phyloP scores from a whole-genome alignment of 2,113 vertebrate species.

The Prunella himalayana region DNA sequence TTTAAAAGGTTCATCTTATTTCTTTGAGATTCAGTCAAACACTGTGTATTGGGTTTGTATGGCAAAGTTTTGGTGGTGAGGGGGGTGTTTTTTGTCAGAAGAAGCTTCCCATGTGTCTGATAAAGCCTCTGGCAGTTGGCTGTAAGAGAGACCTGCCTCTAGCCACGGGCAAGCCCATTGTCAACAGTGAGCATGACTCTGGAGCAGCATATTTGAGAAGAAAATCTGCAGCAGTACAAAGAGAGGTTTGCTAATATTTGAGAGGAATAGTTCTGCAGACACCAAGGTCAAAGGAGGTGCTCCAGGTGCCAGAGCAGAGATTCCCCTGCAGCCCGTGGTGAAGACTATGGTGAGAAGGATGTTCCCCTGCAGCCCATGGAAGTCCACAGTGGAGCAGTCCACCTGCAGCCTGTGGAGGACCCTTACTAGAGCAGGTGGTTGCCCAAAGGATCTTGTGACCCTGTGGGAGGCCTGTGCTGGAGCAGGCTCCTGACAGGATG shows the following conservation, averaged over 20 bases:
- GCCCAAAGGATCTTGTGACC: neutral
- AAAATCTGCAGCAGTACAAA: neutral
- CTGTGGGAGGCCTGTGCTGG: neutral
- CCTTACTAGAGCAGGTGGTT: neutral
- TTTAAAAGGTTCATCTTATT: neutral
- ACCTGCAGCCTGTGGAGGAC: neutral
- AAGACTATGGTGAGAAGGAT: neutral
- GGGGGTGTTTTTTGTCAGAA: neutral
- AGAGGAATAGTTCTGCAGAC: neutral
- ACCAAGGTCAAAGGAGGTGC: neutral
- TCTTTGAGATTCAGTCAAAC: neutral
- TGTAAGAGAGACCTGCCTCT: rapidly evolving
- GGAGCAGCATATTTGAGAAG: neutral
- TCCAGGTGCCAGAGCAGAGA: neutral
- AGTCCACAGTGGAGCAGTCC: too few species aligned
- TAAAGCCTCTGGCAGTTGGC: neutral
- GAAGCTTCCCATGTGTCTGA: neutral
- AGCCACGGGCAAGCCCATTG: rapidly evolving
- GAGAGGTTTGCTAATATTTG: neutral
- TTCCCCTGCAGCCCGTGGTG: rapidly evolving
- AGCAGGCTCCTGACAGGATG: neutral
- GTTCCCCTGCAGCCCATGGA: neutral
- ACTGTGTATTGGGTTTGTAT: neutral
- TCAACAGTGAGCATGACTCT: neutral
- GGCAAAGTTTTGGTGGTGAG: neutral